These are phyloP conservation scores for Rhinichthys klamathensis DNA, from an alignment of 2,113 vertebrate species.

Conservation along the genomic window DNA sequence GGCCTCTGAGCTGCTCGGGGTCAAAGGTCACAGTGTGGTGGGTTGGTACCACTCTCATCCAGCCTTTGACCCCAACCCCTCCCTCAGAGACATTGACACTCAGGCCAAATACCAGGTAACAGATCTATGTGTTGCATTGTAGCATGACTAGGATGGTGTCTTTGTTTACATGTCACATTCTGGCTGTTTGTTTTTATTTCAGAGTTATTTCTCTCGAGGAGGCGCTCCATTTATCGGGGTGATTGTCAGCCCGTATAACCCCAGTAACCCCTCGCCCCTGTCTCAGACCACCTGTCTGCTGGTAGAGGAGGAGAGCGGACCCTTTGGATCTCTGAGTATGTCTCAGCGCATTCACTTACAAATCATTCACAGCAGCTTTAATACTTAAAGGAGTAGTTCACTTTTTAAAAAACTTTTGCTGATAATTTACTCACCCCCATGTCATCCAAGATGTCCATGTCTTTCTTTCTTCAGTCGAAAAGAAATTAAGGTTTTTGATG, in stretches of 20 bases:
- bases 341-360: slow-evolving; percentile 43
- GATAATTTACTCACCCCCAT: no score
- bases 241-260: slow-evolving; percentile 97
- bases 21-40: slow-evolving; percentile 84
- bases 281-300: slow-evolving; percentile 94
- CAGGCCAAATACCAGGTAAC: slow-evolving; percentile 96
- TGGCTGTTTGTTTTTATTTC: slow-evolving; percentile 14
- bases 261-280: slow-evolving; percentile 87
- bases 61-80: slow-evolving; percentile 93
- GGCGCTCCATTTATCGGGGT: slow-evolving; percentile 96
- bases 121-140: neutral
- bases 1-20: slow-evolving; percentile 87
- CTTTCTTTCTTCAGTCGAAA: no score
- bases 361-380: neutral
- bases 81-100: slow-evolving; percentile 92
- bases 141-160: neutral
- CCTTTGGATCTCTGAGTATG: slow-evolving; percentile 86
- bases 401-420: no score
- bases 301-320: slow-evolving; percentile 86
- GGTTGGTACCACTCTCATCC: slow-evolving; percentile 99
- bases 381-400: no score
- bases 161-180: neutral
- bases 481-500: no score
- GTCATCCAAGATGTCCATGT: no score
- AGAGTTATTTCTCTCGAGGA: slow-evolving; percentile 97